Conservation (phyloP, 2,888 invertebrate species). For the Eudiplozoon nipponicum region DNA sequence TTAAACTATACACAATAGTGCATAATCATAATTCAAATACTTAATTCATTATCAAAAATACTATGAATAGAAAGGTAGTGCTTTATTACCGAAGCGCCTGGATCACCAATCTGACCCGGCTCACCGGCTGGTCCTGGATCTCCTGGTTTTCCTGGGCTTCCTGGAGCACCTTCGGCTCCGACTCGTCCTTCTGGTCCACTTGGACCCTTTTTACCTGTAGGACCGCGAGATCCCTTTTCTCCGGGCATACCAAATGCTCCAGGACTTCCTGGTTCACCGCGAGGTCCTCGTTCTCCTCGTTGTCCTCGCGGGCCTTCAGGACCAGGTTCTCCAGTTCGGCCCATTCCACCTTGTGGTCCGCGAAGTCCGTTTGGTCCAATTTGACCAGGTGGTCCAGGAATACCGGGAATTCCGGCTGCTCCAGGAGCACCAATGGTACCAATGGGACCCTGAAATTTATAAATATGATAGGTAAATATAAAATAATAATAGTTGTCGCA, state of each 20-base stretch:
- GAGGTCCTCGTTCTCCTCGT: slow-evolving; percentile 1
- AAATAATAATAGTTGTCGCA: no score
- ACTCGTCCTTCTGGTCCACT: not conserved
- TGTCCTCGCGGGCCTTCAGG: not conserved
- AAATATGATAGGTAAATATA: no score
- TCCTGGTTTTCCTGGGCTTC: not conserved
- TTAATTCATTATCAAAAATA: no score
- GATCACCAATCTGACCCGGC: not conserved
- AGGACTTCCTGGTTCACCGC: not conserved
- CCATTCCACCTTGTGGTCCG: not conserved
- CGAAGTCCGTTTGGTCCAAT: not conserved
- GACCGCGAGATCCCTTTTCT: not conserved
- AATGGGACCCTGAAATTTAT: slow-evolving; percentile 3
- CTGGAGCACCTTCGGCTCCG: not conserved
- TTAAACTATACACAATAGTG: no score
- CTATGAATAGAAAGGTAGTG: no score
- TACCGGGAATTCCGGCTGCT: not conserved
- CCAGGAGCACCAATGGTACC: not conserved
- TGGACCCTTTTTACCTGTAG: not conserved
- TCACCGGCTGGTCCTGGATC: not conserved
- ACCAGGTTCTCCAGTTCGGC: slow-evolving; percentile 3
- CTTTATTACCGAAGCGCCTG: slow-evolving; percentile 1
- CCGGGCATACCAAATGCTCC: not conserved
- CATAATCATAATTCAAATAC: no score
- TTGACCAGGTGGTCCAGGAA: not conserved